Conservation (phyloP, 2,113 vertebrate genomes). For the Lasiurus cinereus region DNA sequence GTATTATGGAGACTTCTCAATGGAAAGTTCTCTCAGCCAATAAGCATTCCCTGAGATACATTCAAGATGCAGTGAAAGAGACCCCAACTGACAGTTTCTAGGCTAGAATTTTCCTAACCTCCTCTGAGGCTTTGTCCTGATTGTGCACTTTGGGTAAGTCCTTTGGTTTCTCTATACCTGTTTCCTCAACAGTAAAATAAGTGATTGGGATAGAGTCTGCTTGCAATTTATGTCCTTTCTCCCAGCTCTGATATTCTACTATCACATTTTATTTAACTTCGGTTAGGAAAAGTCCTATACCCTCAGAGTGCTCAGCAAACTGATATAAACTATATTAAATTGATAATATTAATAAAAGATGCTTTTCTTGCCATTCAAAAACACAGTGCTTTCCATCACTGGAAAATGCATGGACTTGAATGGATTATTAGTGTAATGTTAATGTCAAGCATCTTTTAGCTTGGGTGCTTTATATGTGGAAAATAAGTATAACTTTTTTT, state of each 20-base stretch:
- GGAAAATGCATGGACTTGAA: background rate
- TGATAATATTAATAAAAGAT: background rate
- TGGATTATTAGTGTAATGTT: background rate
- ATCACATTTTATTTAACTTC: background rate
- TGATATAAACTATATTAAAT: background rate
- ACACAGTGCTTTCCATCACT: background rate
- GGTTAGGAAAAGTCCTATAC: background rate
- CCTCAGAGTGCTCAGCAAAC: background rate
- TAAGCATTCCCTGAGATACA: background rate
- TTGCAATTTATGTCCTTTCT: background rate
- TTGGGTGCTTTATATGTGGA: slow-evolving; percentile 20
- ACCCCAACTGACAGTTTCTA: background rate
- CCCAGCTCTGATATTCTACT: background rate
- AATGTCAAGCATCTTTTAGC: background rate
- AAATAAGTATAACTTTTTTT: background rate
- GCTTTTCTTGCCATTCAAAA: background rate
- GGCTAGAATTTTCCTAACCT: background rate
- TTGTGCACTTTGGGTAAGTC: background rate
- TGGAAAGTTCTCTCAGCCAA: background rate
- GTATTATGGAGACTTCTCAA: background rate
- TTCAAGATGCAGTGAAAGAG: background rate
- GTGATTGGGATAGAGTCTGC: background rate
- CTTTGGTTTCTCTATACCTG: slow-evolving; percentile 36
- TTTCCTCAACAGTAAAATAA: slow-evolving; percentile 40
- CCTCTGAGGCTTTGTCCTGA: background rate